phyloP scores from a whole-genome alignment of 2,797 vertebrate genomes.

The Manis crassicaudata region DNA sequence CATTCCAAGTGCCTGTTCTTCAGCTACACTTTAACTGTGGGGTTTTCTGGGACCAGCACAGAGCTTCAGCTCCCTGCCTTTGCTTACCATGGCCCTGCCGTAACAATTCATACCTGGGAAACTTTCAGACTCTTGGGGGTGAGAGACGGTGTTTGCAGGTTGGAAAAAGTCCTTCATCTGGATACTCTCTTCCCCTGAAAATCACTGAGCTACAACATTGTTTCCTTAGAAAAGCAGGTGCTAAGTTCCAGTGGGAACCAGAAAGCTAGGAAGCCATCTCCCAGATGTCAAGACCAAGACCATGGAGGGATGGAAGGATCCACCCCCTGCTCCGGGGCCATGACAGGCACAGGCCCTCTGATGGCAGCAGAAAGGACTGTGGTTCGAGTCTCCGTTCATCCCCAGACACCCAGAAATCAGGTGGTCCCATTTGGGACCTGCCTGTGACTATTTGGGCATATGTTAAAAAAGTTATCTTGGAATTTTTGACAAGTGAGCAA shows the following conservation, averaged over 20 bases:
- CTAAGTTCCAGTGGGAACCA: background rate
- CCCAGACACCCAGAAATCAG: background rate
- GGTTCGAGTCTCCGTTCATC: background rate
- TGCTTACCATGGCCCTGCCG: background rate
- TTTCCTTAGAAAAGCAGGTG: background rate
- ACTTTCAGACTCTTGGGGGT: background rate
- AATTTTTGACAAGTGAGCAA: slow-evolving; percentile 25
- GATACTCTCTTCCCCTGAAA: background rate
- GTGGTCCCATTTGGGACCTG: background rate
- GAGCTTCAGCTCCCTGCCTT: background rate
- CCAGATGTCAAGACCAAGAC: background rate
- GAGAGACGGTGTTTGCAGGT: background rate
- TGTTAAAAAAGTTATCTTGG: slow-evolving; percentile 20
- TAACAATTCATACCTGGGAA: background rate
- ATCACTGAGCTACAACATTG: background rate
- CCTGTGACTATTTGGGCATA: background rate
- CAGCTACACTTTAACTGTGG: background rate
- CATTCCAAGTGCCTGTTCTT: background rate
- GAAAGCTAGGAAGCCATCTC: background rate
- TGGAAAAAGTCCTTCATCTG: background rate
- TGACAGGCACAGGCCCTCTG: background rate
- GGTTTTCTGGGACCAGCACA: background rate
- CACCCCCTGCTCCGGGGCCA: background rate
- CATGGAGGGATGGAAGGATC: background rate
- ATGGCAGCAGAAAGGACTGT: background rate